A percentile compares a stretch with the other conserved stretches of the same genome.
phyloP scores from a whole-genome alignment of 2,888 invertebrate species.

The Lepeophtheirus nordmannii region DNA sequence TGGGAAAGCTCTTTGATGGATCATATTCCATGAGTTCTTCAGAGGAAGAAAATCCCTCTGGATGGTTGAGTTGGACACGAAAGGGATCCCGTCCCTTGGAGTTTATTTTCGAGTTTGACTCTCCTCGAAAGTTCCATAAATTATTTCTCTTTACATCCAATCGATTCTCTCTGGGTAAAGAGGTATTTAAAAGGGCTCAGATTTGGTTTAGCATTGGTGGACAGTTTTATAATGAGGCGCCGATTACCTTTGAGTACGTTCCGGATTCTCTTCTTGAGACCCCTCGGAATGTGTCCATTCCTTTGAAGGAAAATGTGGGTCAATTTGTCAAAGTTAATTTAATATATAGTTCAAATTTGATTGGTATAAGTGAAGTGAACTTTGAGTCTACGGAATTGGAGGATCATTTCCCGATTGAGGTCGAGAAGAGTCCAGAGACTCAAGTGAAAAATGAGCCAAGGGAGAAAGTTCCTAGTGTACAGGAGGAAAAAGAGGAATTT shows the following conservation, averaged over 20 bases:
- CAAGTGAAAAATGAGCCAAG: conserved; percentile 20
- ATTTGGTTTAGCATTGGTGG: conserved; percentile 49
- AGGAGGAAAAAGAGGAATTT: too few relatives aligned
- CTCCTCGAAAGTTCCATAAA: conserved; percentile 36
- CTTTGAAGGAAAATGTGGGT: conserved; percentile 43
- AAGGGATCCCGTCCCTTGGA: conserved; percentile 31
- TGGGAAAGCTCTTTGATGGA: background rate
- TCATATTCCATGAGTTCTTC: background rate
- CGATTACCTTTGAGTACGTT: conserved; percentile 44
- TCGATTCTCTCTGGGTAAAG: conserved; percentile 33
- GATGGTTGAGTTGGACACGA: conserved; percentile 15
- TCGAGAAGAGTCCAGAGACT: conserved; percentile 39
- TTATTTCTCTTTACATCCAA: conserved; percentile 37
- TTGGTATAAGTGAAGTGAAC: conserved; percentile 53
- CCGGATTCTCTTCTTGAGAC: conserved; percentile 47
- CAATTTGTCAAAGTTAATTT: conserved; percentile 47
- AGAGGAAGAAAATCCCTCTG: conserved; percentile 25
- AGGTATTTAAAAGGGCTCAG: conserved; percentile 51
- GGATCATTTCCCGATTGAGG: conserved; percentile 41
- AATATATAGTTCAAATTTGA: conserved; percentile 51
- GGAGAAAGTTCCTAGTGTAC: too few relatives aligned
- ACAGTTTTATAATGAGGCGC: conserved; percentile 41
- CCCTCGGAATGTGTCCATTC: conserved; percentile 51
- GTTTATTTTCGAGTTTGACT: conserved; percentile 38
- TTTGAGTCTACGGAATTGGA: conserved; percentile 43